Evolutionary conservation across 2,888 invertebrate species (phyloP).

Genomic region (Palloptera scutellata): DNA sequence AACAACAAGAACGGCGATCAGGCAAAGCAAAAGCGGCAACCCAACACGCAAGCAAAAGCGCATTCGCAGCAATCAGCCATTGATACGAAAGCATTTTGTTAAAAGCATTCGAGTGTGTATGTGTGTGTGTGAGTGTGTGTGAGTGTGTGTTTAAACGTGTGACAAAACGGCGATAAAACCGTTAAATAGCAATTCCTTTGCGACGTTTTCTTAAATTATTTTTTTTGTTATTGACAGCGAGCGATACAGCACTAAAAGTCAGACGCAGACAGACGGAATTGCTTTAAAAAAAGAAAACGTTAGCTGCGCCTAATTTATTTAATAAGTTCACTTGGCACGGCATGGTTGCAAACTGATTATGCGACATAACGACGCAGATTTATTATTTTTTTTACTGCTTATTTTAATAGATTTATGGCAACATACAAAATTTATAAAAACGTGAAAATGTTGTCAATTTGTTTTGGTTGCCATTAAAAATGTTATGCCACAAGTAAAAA

Average conservation of each 20-base stretch:
- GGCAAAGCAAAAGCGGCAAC: background rate
- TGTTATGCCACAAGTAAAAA: no score
- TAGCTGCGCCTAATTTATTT: no score
- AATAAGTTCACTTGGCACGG: no score
- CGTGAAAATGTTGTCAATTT: constrained; percentile 24
- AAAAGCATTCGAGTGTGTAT: background rate
- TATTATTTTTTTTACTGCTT: background rate
- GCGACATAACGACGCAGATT: no score
- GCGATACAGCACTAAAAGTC: no score
- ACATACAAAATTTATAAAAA: constrained; percentile 8
- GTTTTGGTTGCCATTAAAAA: constrained; percentile 25
- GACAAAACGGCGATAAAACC: constrained; percentile 37
- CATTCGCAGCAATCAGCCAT: background rate
- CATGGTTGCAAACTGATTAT: no score
- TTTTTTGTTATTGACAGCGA: no score
- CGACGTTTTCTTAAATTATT: no score
- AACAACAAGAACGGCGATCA: background rate
- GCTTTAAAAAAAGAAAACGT: no score
- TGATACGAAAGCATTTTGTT: constrained; percentile 4
- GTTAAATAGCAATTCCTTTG: constrained; percentile 28
- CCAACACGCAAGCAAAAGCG: background rate
- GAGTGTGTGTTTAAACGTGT: constrained; percentile 17
- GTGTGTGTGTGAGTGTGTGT: background rate
- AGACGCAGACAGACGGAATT: no score
- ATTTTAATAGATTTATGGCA: constrained; percentile 5